These are phyloP conservation scores for Leptobrachium leishanense DNA, from an alignment of 2,113 vertebrate species.

Conservation along the genomic window DNA sequence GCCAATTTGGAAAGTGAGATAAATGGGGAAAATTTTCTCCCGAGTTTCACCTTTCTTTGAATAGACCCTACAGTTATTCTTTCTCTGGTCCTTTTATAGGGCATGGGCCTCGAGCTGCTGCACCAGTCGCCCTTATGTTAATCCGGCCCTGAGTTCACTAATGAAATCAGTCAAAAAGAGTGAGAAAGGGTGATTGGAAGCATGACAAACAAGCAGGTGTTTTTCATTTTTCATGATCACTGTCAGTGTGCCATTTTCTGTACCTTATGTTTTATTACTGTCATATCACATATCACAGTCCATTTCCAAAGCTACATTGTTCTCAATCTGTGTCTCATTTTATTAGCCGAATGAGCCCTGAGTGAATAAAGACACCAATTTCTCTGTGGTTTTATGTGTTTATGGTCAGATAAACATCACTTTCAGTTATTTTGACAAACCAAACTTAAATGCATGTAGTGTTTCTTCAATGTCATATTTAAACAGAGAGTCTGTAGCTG, in stretches of 20 bases:
- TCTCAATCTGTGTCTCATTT: slow-evolving; percentile 37
- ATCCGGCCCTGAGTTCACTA: not conserved
- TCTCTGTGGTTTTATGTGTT: not conserved
- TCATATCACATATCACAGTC: slow-evolving; percentile 20
- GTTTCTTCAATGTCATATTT: not conserved
- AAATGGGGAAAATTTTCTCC: too few species aligned
- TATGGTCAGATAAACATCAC: slow-evolving; percentile 15
- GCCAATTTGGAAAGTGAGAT: too few species aligned
- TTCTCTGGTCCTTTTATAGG: too few species aligned
- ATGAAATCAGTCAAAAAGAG: not conserved
- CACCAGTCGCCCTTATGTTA: too few species aligned
- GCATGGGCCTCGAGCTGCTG: too few species aligned
- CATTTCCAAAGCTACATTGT: slow-evolving; percentile 13
- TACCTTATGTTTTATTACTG: slow-evolving; percentile 22
- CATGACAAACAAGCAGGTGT: slow-evolving; percentile 13
- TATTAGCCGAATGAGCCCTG: slow-evolving; percentile 17
- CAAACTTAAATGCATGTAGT: not conserved
- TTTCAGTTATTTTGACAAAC: slow-evolving; percentile 21
- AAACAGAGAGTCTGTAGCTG: not conserved
- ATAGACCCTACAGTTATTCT: too few species aligned
- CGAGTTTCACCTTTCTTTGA: too few species aligned
- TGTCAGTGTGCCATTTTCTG: slow-evolving; percentile 24
- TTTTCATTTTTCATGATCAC: slow-evolving; percentile 35
- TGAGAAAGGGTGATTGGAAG: not conserved
- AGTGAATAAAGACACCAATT: slow-evolving; percentile 31